Base-by-base conservation (phyloP, 2,797 vertebrate genomes). In the Clangula hyemalis region DNA sequence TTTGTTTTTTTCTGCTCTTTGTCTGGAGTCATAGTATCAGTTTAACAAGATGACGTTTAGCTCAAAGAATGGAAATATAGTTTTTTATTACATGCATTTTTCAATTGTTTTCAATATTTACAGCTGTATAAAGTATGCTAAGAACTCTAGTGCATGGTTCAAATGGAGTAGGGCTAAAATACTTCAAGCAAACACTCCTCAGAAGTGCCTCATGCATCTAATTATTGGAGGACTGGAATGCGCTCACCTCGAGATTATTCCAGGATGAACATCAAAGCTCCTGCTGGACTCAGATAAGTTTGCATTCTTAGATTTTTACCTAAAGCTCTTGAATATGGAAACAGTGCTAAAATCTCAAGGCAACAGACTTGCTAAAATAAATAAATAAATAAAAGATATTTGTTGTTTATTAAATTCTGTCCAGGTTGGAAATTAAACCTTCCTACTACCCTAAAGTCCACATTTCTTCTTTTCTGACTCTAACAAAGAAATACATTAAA, bases 221-320 rank as follows among this genome's bases (percentile, higher is more conserved):
- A 57, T 45, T 93, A 22, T 30, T 57, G 53, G 47, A 79, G 13
- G 30, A 45, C 34, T 65, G n/a, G n/a, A 72, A 49, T 38, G 19
- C 25, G 27, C 17, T 91, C 30, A 68, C 61, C 22, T 79, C 12
- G 6, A 77, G 61, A 79, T 80, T 80, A 87, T 89, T 96, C 28
- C 56, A 77, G 36, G 72, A 41, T 58, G 72, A 93, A 89, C 75
- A 94, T 93, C 72, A 94, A 91, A 93, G 49, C n/a, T 80, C 9
- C 74, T 64, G 47, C 32, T 77, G 22, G 43, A 73, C 30, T 92
- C 30, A 64, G n/a, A 34, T 71, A 64, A 61, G 4, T 79, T 83
- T 93, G 9, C 10, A 3, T 65, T 53, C n/a, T 80, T 68, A 61
- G 76, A 65, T 91, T 64, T 57, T 74, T 89, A 34, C 8, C 0